Conservation (phyloP, 2,113 vertebrate species). For the Ia io region DNA sequence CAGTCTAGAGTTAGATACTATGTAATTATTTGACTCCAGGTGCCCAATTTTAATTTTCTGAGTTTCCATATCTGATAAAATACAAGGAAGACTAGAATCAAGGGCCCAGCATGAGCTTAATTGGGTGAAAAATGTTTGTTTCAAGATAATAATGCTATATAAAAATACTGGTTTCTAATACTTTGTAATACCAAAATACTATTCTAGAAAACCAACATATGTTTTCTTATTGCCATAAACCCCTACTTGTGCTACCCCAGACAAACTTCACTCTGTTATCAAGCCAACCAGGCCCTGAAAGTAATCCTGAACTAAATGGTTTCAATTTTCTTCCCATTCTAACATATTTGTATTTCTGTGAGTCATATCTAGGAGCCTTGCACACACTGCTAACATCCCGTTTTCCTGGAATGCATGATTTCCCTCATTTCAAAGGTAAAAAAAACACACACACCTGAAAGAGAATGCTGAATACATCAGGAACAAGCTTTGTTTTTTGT, state of each 20-base stretch:
- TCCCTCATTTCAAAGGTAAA: background rate
- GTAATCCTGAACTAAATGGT: too few relatives aligned
- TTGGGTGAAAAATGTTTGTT: background rate
- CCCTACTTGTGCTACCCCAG: background rate
- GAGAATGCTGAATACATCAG: background rate
- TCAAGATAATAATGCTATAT: background rate
- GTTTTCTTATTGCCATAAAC: background rate
- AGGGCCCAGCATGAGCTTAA: background rate
- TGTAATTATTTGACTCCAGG: background rate
- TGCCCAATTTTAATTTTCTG: slow-evolving; percentile 2
- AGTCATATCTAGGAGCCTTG: background rate
- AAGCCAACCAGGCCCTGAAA: background rate
- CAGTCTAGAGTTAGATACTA: background rate
- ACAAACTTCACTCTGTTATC: background rate
- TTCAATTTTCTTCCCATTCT: background rate
- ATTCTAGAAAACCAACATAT: background rate
- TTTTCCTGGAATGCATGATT: background rate
- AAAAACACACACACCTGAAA: background rate
- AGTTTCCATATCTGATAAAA: background rate
- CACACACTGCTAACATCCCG: background rate
- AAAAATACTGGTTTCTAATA: background rate
- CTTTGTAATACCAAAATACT: background rate
- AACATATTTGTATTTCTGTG: background rate
- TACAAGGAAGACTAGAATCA: background rate
- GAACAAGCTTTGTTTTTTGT: background rate